Conservation (phyloP, 2,113 vertebrate species). For the Nanorana parkeri region DNA sequence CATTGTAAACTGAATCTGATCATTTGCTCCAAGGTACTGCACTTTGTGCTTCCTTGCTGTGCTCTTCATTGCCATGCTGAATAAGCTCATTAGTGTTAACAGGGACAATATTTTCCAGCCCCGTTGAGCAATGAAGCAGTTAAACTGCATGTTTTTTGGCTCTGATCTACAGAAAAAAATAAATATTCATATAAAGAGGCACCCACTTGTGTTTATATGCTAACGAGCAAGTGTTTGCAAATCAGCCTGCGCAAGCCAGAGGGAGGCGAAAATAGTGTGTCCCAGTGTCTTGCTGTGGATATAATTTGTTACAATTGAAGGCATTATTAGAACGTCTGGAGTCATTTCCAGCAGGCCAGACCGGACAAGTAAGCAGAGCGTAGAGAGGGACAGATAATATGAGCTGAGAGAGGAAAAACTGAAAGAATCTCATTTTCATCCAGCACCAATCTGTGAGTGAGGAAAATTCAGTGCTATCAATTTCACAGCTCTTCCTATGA, state of each 20-base stretch:
- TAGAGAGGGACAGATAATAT: conserved; percentile 18
- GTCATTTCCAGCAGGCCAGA: conserved; percentile 51
- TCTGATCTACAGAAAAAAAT: conserved; percentile 32
- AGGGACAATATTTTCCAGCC: background rate
- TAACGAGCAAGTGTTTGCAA: conserved; percentile 54
- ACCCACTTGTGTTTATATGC: conserved; percentile 51
- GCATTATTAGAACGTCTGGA: conserved; percentile 51
- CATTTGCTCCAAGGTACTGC: too few species aligned
- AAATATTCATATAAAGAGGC: conserved; percentile 50
- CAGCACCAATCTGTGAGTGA: conserved; percentile 34
- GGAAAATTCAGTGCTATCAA: conserved; percentile 25
- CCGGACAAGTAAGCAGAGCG: conserved; percentile 51
- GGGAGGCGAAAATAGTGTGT: conserved; percentile 50
- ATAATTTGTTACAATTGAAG: conserved; percentile 57
- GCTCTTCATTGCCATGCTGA: too few species aligned
- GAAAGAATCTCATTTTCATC: conserved; percentile 43
- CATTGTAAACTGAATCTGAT: too few species aligned
- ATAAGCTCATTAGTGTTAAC: background rate
- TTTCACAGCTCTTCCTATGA: conserved; percentile 31
- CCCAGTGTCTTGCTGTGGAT: conserved; percentile 51
- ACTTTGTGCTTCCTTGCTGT: too few species aligned
- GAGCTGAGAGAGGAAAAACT: conserved; percentile 7
- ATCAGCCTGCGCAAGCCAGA: conserved; percentile 46
- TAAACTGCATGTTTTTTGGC: conserved; percentile 19
- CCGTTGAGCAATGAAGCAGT: conserved; percentile 29